Base-by-base conservation (phyloP, 2,113 vertebrate species). In the Oceanites oceanicus region DNA sequence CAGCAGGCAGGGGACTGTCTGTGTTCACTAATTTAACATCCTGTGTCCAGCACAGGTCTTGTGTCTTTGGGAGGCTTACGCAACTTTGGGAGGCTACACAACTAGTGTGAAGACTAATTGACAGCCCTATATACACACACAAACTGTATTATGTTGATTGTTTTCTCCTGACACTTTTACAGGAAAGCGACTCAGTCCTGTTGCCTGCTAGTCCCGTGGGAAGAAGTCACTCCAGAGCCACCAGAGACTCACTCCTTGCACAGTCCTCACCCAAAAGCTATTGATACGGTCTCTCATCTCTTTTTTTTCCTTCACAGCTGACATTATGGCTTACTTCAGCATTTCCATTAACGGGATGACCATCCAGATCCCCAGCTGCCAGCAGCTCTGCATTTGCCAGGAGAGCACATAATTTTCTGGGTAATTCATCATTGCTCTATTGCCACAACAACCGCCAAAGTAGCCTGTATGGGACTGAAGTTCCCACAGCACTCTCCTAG, bases 381-480 rank as follows among this genome's bases (percentile, higher is more conserved):
- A 58, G 40, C 23, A 87, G 71, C 40, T 88, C 32, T 22, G 19
- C 34, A 9, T 52, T 58, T 3, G 10, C 44, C 42, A 50, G 55
- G 44, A 76, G 11, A 81, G 18, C n/a, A 38, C 18, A 7, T 7
- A 5, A 77, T 77, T 67, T 90, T 87, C 44, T 66, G 44, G 58
- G 23, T 72, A 53, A 67, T 34, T 86, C 23, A 66, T 25, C 16
- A 42, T 13, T 44, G 15, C 34, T 75, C 15, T 67, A 12, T 17
- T 44, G 22, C 59, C 30, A 7, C 2, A 8, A 50, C 36, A 56
- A 68, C 18, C 1, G 3, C 32, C 45, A 78, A 86, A 78, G 40
- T 22, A 77, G 29, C 36, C n/a, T 53, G 22, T 32, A 45, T 4
- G 11, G 22, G 32, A 74, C 0, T 0, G 1, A 58, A 36, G 34